Evolutionary conservation across 2,113 vertebrate species (phyloP).

Genomic region (Prinia subflava): DNA sequence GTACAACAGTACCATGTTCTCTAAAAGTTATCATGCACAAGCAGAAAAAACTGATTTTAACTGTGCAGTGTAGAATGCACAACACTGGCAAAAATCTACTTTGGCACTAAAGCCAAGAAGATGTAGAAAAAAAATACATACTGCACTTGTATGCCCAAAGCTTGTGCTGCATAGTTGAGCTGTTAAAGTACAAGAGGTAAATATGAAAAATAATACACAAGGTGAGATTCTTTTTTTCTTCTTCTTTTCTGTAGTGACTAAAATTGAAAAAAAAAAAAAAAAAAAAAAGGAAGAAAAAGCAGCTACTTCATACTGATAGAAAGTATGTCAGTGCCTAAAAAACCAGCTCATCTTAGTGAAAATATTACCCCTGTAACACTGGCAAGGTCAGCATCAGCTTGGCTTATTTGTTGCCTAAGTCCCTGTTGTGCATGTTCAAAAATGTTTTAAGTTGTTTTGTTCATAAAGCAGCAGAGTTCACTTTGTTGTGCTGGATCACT

Average conservation of each 20-base stretch:
- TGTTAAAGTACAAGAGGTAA: background rate
- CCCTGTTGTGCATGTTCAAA: constrained; percentile 44
- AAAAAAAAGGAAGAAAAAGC: background rate
- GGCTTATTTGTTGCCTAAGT: constrained; percentile 27
- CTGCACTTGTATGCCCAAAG: background rate
- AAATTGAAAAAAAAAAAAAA: background rate
- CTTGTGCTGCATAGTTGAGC: background rate
- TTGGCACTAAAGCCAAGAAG: background rate
- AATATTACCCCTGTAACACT: background rate
- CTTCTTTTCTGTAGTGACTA: background rate
- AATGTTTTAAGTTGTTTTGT: constrained; percentile 48
- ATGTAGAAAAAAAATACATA: background rate
- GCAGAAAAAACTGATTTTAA: background rate
- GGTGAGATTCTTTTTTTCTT: background rate
- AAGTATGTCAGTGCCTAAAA: background rate
- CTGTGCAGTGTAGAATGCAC: background rate
- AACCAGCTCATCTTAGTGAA: background rate
- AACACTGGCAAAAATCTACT: background rate
- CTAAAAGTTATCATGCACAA: background rate
- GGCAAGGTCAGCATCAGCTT: constrained; percentile 1
- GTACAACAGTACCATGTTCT: background rate
- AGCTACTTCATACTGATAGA: background rate
- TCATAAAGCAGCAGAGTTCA: constrained; percentile 34
- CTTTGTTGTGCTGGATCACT: constrained; percentile 51
- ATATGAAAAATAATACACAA: background rate